phyloP scores from a whole-genome alignment of 30 jellyfish, hydroid and myxozoan species.

The Turritopsis rubra region DNA sequence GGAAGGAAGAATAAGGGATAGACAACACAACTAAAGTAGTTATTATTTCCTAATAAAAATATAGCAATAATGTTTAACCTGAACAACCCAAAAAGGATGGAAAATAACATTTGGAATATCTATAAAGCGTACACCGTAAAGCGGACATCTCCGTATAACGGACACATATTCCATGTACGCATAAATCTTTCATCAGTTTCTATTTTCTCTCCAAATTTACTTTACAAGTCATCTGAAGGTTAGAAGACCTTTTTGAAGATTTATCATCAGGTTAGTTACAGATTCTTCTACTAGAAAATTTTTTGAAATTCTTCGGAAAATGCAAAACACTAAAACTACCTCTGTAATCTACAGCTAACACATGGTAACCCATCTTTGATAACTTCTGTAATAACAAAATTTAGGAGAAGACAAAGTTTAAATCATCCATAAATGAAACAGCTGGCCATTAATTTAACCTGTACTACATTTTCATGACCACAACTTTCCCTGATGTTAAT shows the following conservation, averaged over 20 bases:
- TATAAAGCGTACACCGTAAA: too few relatives aligned
- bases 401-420: neutral
- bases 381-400: slow-evolving; percentile 33
- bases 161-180: neutral
- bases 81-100: too few relatives aligned
- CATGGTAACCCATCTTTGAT: slow-evolving; percentile 68
- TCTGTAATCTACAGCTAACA: slow-evolving; percentile 64
- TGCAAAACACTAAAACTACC: slow-evolving; percentile 34
- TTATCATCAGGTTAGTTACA: neutral
- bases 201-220: too few relatives aligned
- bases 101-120: neutral
- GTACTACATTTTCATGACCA: neutral
- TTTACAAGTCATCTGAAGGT: too few relatives aligned
- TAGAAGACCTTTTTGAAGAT: too few relatives aligned
- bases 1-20: too few relatives aligned
- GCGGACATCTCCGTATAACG: too few relatives aligned
- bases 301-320: neutral
- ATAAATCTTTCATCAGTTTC: too few relatives aligned
- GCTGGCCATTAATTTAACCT: neutral
- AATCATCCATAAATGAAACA: neutral
- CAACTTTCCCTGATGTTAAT: too few relatives aligned
- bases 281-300: neutral
- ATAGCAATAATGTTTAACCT: too few relatives aligned
- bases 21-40: too few relatives aligned
- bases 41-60: too few relatives aligned